phyloP scores from a whole-genome alignment of 2,888 invertebrate genomes.

The Drymonia ruficornis region DNA sequence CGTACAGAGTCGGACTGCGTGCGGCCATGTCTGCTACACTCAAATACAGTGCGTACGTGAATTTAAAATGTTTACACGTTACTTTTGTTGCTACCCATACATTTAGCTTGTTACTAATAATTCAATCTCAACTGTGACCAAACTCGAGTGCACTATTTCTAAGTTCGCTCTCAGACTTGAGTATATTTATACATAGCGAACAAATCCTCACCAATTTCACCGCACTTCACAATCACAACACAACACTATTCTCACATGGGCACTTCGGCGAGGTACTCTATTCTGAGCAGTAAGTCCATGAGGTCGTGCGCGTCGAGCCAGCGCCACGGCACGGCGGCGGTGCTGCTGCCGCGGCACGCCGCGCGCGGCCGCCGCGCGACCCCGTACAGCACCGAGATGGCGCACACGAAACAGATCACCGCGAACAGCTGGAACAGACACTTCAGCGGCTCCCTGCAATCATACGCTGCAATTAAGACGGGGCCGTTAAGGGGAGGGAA shows the following conservation, averaged over 20 bases:
- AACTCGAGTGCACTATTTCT: too few relatives aligned
- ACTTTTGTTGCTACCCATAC: too few relatives aligned
- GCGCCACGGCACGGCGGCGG: conserved; percentile 63
- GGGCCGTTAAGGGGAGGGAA: conserved; percentile 18
- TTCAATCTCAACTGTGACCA: too few relatives aligned
- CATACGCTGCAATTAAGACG: conserved; percentile 58
- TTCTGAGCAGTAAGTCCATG: conserved; percentile 66
- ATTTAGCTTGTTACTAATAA: too few relatives aligned
- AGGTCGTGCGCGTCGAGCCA: conserved; percentile 72
- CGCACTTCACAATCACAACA: background rate
- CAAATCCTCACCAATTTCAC: too few relatives aligned
- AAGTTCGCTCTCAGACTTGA: too few relatives aligned
- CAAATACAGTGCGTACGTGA: too few relatives aligned
- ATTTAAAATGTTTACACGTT: too few relatives aligned
- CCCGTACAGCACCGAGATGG: conserved; percentile 59
- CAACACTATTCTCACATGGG: conserved; percentile 59
- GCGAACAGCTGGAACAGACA: conserved; percentile 75
- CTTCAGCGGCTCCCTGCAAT: conserved; percentile 73
- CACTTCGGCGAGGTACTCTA: conserved; percentile 76
- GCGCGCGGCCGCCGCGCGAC: conserved; percentile 43
- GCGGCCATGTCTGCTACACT: too few relatives aligned
- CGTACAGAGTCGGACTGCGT: too few relatives aligned
- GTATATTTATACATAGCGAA: too few relatives aligned
- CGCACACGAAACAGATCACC: conserved; percentile 67
- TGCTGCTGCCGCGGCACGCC: conserved; percentile 25